A percentile compares a stretch with the other conserved stretches of the same genome.
phyloP scores from a whole-genome alignment of 1,140 invertebrate genomes.

The Drosophila pseudoobscura region DNA sequence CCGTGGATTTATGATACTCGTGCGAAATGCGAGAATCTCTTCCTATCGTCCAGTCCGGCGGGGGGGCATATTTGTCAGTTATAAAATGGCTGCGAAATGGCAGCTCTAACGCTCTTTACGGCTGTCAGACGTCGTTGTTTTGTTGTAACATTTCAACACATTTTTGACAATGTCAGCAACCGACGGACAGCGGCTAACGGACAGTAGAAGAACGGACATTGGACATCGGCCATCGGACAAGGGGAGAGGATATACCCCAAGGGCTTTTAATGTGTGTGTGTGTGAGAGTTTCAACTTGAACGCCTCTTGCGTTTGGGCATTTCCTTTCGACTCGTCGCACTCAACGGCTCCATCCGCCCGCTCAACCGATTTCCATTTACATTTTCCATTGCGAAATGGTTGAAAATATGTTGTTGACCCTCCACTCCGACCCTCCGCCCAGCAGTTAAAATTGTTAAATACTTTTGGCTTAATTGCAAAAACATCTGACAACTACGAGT shows the following conservation, averaged over 20 bases:
- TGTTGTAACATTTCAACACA: conserved; percentile 55
- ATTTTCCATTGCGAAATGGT: conserved; percentile 30
- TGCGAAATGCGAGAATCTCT: conserved; percentile 53
- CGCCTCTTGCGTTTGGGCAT: conserved; percentile 44
- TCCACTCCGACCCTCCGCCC: background rate
- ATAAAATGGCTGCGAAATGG: conserved; percentile 52
- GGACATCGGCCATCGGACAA: background rate
- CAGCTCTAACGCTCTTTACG: conserved; percentile 43
- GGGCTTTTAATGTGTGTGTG: conserved; percentile 3
- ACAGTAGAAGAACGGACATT: conserved; percentile 11
- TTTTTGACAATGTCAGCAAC: conserved; percentile 65
- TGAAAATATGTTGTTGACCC: conserved; percentile 16
- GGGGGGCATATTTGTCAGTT: conserved; percentile 54
- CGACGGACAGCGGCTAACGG: conserved; percentile 8
- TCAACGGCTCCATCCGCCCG: conserved; percentile 13
- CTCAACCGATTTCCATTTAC: conserved; percentile 22
- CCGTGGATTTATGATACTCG: conserved; percentile 54
- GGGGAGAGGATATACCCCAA: background rate
- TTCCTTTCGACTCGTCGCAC: conserved; percentile 39
- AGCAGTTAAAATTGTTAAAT: conserved; percentile 47
- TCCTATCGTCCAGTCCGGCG: background rate
- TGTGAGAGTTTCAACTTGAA: conserved; percentile 49
- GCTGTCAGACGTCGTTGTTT: conserved; percentile 48
- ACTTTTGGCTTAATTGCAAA: conserved; percentile 46
- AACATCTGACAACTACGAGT: background rate